phyloP scores from a whole-genome alignment of 1,140 invertebrate genomes.

The Hylyphantes graminicola region DNA sequence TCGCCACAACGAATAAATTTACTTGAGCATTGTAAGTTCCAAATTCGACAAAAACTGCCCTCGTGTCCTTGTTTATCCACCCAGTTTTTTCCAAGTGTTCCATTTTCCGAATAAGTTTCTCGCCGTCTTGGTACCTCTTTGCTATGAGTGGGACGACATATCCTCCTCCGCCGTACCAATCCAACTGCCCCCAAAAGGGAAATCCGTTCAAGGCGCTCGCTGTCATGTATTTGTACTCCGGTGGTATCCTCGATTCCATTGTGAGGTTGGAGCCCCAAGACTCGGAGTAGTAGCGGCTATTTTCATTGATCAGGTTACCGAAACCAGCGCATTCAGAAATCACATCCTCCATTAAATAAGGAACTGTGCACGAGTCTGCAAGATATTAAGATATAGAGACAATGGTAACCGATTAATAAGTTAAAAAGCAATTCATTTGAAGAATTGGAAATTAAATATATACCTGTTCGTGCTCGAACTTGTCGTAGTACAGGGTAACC shows the following conservation, averaged over 20 bases:
- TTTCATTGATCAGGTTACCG: constrained; percentile 64
- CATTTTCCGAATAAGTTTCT: constrained; percentile 65
- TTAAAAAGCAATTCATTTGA: too few relatives aligned
- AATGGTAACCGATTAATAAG: too few relatives aligned
- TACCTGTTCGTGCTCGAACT: constrained; percentile 66
- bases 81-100: constrained; percentile 65
- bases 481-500: constrained; percentile 71
- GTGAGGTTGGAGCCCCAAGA: constrained; percentile 29
- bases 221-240: constrained; percentile 63
- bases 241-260: constrained; percentile 40
- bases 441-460: not conserved
- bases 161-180: constrained; percentile 71
- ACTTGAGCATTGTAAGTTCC: constrained; percentile 72
- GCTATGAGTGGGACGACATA: constrained; percentile 70
- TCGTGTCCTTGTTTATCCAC: constrained; percentile 72
- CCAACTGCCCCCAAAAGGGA: constrained; percentile 68
- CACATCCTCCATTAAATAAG: constrained; percentile 62
- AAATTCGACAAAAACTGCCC: constrained; percentile 73
- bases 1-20: constrained; percentile 70
- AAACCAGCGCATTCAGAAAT: constrained; percentile 66
- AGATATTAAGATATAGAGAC: not conserved
- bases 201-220: constrained; percentile 67
- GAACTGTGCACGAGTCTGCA: constrained; percentile 64
- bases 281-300: constrained; percentile 60
- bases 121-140: constrained; percentile 60